Evolutionary conservation across 2,797 vertebrate species (phyloP).

Genomic region (Helostoma temminkii): DNA sequence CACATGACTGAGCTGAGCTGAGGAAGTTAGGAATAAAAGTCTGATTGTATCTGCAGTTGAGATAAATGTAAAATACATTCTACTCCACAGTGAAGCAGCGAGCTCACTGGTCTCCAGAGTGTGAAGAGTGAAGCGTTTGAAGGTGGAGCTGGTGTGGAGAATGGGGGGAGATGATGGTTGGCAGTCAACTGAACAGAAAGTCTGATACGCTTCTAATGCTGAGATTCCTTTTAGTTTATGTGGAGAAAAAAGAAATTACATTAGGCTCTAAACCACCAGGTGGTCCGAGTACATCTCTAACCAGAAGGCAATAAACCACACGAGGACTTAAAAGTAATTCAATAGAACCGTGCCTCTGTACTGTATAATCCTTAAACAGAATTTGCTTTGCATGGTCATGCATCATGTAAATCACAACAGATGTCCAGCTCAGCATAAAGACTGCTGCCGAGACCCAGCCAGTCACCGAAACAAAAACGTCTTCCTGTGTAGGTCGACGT

Average conservation of each 20-base stretch:
- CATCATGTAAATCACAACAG: conserved; percentile 45
- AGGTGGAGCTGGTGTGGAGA: conserved; percentile 9
- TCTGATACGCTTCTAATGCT: background rate
- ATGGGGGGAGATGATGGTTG: background rate
- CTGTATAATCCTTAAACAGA: conserved; percentile 15
- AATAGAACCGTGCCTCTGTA: conserved; percentile 37
- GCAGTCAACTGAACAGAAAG: background rate
- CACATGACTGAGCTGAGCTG: background rate
- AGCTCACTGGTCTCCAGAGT: conserved; percentile 1
- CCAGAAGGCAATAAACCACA: conserved; percentile 18
- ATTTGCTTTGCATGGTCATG: conserved; percentile 10
- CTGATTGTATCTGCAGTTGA: background rate
- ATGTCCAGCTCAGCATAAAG: conserved; percentile 50
- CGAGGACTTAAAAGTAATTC: conserved; percentile 6
- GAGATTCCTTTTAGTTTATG: conserved; percentile 1
- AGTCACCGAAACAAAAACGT: conserved; percentile 41
- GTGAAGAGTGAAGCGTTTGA: conserved; percentile 12
- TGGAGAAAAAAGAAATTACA: background rate
- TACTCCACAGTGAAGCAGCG: background rate
- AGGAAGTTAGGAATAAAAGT: background rate
- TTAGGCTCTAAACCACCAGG: conserved; percentile 2
- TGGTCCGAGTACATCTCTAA: background rate
- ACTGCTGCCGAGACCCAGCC: conserved; percentile 19
- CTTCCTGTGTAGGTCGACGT: conserved; percentile 40
- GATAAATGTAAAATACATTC: background rate